Evolutionary conservation across 2,888 invertebrate genomes (phyloP).

Genomic region (Calameuta filiformis): DNA sequence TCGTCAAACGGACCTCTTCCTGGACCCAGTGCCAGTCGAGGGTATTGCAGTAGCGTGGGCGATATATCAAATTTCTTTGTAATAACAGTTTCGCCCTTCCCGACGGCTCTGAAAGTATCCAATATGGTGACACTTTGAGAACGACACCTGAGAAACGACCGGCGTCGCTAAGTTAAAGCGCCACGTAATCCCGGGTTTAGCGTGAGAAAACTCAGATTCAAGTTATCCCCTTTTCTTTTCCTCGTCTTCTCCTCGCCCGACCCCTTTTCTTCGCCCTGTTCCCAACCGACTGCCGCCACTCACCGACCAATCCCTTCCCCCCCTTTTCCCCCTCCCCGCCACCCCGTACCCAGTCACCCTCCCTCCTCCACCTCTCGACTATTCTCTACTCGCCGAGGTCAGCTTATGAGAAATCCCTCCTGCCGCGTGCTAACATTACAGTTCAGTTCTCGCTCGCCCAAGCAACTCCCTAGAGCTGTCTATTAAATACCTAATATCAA

Average conservation of each 20-base stretch:
- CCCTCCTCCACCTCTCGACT: slow-evolving; percentile 36
- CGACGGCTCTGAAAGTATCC: slow-evolving; percentile 42
- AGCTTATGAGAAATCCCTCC: slow-evolving; percentile 61
- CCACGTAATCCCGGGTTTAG: slow-evolving; percentile 58
- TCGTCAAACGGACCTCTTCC: neutral
- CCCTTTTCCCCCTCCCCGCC: neutral
- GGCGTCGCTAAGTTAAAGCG: slow-evolving; percentile 56
- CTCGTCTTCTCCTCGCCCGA: slow-evolving; percentile 22
- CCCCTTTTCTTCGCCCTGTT: slow-evolving; percentile 14
- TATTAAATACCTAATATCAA: slow-evolving; percentile 62
- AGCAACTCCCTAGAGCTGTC: slow-evolving; percentile 55
- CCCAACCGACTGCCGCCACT: slow-evolving; percentile 4
- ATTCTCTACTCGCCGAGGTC: slow-evolving; percentile 46
- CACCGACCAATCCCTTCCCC: neutral
- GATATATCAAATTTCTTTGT: slow-evolving; percentile 61
- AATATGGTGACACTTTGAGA: slow-evolving; percentile 55
- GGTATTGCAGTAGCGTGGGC: slow-evolving; percentile 11
- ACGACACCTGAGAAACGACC: slow-evolving; percentile 60
- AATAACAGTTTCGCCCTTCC: slow-evolving; percentile 39
- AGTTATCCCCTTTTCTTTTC: slow-evolving; percentile 53
- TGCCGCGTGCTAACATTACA: slow-evolving; percentile 51
- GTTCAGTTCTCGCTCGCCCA: slow-evolving; percentile 49
- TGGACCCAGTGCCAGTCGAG: neutral
- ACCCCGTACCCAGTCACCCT: slow-evolving; percentile 4
- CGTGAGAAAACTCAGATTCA: slow-evolving; percentile 57